These are phyloP conservation scores for Saguinus midas DNA, from an alignment of 2,113 vertebrate species.

Conservation along the genomic window DNA sequence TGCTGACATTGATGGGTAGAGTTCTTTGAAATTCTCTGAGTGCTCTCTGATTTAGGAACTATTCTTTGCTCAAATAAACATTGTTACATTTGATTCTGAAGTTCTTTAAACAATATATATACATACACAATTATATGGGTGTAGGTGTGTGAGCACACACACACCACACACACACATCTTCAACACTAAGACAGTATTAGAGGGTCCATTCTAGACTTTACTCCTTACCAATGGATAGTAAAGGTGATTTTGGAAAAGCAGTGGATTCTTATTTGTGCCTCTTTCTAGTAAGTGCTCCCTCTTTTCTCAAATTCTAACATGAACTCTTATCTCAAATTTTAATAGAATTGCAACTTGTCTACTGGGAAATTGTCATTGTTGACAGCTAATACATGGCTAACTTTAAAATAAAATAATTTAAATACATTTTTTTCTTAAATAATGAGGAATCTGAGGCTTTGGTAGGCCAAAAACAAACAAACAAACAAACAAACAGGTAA, in stretches of 20 bases:
- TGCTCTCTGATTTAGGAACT: background rate
- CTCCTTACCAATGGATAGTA: background rate
- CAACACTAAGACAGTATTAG: background rate
- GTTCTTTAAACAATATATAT: too few relatives aligned
- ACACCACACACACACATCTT: background rate
- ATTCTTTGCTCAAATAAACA: background rate
- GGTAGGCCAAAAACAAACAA: too few relatives aligned
- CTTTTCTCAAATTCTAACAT: background rate
- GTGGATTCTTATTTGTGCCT: background rate
- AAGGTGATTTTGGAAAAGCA: background rate
- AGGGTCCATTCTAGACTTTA: background rate
- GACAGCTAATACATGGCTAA: background rate
- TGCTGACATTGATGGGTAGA: background rate
- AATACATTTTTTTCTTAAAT: background rate
- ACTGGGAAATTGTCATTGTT: background rate
- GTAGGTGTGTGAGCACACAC: background rate
- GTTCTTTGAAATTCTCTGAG: background rate
- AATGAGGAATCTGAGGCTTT: background rate
- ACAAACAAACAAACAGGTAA: background rate
- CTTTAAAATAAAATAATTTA: background rate
- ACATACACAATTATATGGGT: background rate
- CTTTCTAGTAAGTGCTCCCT: background rate
- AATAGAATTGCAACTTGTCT: background rate
- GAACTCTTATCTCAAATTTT: background rate
- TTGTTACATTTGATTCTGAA: too few relatives aligned